Conservation (phyloP, 2,113 vertebrate species). For the Gambusia affinis region DNA sequence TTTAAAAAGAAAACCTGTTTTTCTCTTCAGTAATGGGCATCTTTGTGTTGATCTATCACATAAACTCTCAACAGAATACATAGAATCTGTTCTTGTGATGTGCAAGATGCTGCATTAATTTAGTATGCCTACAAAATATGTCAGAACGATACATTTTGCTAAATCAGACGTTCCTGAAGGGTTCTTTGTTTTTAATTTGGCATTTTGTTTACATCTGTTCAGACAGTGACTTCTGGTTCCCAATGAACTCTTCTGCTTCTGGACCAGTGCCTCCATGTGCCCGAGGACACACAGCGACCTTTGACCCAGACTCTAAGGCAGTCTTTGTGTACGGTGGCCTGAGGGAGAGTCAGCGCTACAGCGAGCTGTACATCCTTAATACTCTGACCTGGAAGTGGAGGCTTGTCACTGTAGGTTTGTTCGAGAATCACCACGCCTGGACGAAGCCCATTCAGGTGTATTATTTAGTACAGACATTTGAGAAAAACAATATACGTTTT, state of each 20-base stretch:
- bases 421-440: neutral
- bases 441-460: neutral
- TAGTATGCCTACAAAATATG: neutral
- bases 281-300: constrained; percentile 86
- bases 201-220: constrained; percentile 14
- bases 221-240: constrained; percentile 90
- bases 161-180: neutral
- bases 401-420: constrained; percentile 81
- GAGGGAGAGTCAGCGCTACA: constrained; percentile 77
- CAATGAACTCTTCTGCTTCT: constrained; percentile 75
- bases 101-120: too few species aligned
- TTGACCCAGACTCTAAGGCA: constrained; percentile 84
- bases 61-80: too few species aligned
- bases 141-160: neutral
- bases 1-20: too few species aligned
- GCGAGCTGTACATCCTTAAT: constrained; percentile 83
- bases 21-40: too few species aligned
- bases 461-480: neutral
- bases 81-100: too few species aligned
- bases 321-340: constrained; percentile 87
- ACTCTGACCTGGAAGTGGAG: constrained; percentile 90
- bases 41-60: too few species aligned
- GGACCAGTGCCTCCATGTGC: constrained; percentile 68
- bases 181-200: neutral
- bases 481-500: too few species aligned